Base-by-base conservation (phyloP, 2,888 invertebrate species). In the Acanthococcus lagerstroemiae region DNA sequence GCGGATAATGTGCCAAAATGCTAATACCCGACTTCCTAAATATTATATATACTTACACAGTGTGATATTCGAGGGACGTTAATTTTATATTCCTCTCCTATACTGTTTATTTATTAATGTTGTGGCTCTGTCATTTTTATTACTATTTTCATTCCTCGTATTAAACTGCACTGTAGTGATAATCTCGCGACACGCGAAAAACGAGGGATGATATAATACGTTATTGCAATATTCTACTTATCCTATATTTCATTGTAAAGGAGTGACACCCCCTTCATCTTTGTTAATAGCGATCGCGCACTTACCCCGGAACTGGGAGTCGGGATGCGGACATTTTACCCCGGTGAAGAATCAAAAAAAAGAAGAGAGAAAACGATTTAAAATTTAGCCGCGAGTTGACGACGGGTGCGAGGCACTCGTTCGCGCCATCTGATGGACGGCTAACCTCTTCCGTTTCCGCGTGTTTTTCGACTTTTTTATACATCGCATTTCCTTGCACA, bases 101-200 rank as follows among this genome's bases (percentile, higher is more conserved):
- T 21, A 25, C 61, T 61, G 52, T 61, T 61, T 61, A 61, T 61
- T 61, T 61, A 61, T 61, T 61, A 61, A 61, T 52, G 61, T 61
- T 52, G 61, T 61, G 61, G 52, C 61, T 61, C 61, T 61, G 61
- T 61, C 61, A 61, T 61, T 61, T 61, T 61, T 61, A 61, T 61
- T 61, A 61, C 61, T 61, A 61, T 61, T 61, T 61, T 61, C 61
- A 61, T 50, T 61, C 37, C 61, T 52, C 61, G 50, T 52, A 58
- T 58, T 58, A 58, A 58, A 58, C 45, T 58, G 48, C 48, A 58
- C 58, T 26, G 50, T 60, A 44, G 44, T 52, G 50, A 61, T 61
- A 48, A 50, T 61, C 37, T 61, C 3, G 26, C 12, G 26, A 19
- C 30, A 30, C 46, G 50, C 46, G 52, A 61, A 52, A 52, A 52